Conservation (phyloP, 2,113 vertebrate genomes). For the Dromaius novaehollandiae region DNA sequence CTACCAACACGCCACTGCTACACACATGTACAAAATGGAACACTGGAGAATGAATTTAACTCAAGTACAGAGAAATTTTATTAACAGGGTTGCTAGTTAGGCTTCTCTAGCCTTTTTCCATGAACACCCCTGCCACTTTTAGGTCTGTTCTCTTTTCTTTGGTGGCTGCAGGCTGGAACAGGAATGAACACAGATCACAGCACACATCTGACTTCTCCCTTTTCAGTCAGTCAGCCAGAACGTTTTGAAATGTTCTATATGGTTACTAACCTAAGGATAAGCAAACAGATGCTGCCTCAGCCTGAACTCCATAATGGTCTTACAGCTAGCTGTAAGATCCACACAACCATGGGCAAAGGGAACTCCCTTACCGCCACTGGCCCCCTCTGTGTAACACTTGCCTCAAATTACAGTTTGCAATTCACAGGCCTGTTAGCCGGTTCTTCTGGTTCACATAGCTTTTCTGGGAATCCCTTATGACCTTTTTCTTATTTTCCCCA, state of each 20-base stretch:
- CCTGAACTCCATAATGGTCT: not conserved
- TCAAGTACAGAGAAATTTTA: not conserved
- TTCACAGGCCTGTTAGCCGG: not conserved
- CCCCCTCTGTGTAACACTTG: not conserved
- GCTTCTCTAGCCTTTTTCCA: not conserved
- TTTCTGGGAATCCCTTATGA: not conserved
- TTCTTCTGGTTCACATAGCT: not conserved
- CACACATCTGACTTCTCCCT: not conserved
- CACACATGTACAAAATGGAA: not conserved
- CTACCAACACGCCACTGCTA: not conserved
- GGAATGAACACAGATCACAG: not conserved
- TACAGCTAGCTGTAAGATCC: not conserved
- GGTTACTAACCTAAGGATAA: not conserved
- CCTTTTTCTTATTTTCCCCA: not conserved
- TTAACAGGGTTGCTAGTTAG: not conserved
- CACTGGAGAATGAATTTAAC: not conserved
- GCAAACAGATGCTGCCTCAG: not conserved
- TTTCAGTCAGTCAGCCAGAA: not conserved
- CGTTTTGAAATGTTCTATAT: not conserved
- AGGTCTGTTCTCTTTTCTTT: not conserved
- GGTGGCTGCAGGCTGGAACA: not conserved
- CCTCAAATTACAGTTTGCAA: not conserved
- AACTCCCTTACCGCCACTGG: too few species aligned
- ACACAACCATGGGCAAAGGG: not conserved
- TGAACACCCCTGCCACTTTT: not conserved